Conservation (phyloP, 1,140 invertebrate genomes). For the Gonatopus flavifemur region DNA sequence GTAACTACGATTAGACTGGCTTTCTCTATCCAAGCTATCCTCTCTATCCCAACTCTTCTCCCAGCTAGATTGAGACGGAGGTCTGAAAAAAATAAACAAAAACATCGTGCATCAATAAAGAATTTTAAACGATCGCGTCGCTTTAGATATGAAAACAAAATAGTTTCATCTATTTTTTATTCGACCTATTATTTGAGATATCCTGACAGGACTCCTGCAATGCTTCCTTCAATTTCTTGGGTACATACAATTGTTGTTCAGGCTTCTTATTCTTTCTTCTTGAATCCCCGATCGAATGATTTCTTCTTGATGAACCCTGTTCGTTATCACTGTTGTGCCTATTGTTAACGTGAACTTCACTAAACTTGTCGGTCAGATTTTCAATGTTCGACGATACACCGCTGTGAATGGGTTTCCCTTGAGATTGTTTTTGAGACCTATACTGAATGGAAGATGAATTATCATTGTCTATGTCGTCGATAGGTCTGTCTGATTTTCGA, state of each 20-base stretch:
- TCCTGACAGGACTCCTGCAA: slow-evolving; percentile 54
- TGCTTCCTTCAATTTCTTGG: slow-evolving; percentile 59
- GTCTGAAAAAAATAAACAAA: slow-evolving; percentile 24
- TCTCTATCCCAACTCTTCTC: slow-evolving; percentile 39
- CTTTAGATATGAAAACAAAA: too few species aligned
- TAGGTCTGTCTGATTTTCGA: slow-evolving; percentile 56
- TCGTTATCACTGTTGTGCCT: slow-evolving; percentile 35
- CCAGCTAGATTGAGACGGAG: slow-evolving; percentile 37
- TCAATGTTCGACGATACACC: slow-evolving; percentile 29
- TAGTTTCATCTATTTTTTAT: neutral
- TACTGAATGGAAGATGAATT: slow-evolving; percentile 45
- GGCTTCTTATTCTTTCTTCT: slow-evolving; percentile 59
- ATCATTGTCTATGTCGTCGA: slow-evolving; percentile 56
- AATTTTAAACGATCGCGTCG: neutral
- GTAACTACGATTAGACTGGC: slow-evolving; percentile 43
- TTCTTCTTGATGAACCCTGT: slow-evolving; percentile 37
- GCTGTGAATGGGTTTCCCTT: slow-evolving; percentile 29
- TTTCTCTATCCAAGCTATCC: slow-evolving; percentile 46
- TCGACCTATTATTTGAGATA: slow-evolving; percentile 29
- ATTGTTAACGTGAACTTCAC: slow-evolving; percentile 42
- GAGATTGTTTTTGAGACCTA: slow-evolving; percentile 40
- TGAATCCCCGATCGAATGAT: slow-evolving; percentile 39
- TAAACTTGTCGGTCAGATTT: slow-evolving; percentile 41
- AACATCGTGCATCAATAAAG: neutral
- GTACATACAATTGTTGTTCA: slow-evolving; percentile 61